A percentile compares a stretch with the other conserved stretches of the same genome.
phyloP scores from a whole-genome alignment of 1,140 invertebrate species.

The Dendrolimus punctatus region DNA sequence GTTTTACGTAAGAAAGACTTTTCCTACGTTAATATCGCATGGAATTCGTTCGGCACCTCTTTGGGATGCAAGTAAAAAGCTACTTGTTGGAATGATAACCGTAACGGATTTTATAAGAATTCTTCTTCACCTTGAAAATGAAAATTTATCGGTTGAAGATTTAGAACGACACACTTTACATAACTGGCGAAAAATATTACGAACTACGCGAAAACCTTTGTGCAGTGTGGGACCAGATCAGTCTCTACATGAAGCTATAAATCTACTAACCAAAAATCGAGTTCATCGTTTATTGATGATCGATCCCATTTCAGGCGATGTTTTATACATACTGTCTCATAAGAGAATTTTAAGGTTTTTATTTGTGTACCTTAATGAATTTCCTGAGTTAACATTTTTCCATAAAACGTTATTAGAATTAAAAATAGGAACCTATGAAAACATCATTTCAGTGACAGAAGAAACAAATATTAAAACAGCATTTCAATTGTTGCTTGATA shows the following conservation, averaged over 20 bases:
- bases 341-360: constrained; percentile 64
- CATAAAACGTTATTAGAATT: constrained; percentile 54
- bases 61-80: constrained; percentile 61
- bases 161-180: constrained; percentile 60
- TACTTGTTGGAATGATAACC: constrained; percentile 62
- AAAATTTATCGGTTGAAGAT: constrained; percentile 57
- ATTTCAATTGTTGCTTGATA: constrained; percentile 57
- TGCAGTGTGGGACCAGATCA: constrained; percentile 57
- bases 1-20: constrained; percentile 64
- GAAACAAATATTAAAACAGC: constrained; percentile 51
- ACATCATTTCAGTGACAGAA: constrained; percentile 55
- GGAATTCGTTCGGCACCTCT: constrained; percentile 61
- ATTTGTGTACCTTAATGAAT: constrained; percentile 64
- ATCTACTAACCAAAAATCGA: constrained; percentile 55
- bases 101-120: constrained; percentile 64
- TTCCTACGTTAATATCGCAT: constrained; percentile 60
- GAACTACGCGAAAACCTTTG: constrained; percentile 47
- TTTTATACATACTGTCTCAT: constrained; percentile 61
- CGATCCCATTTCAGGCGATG: constrained; percentile 55
- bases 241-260: constrained; percentile 62
- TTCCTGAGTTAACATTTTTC: constrained; percentile 64
- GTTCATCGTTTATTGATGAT: constrained; percentile 59
- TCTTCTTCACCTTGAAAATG: constrained; percentile 47
- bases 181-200: constrained; percentile 58
- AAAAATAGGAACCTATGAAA: constrained; percentile 59